phyloP scores from a whole-genome alignment of 1,140 invertebrate genomes.

The Drosophila suzukii region DNA sequence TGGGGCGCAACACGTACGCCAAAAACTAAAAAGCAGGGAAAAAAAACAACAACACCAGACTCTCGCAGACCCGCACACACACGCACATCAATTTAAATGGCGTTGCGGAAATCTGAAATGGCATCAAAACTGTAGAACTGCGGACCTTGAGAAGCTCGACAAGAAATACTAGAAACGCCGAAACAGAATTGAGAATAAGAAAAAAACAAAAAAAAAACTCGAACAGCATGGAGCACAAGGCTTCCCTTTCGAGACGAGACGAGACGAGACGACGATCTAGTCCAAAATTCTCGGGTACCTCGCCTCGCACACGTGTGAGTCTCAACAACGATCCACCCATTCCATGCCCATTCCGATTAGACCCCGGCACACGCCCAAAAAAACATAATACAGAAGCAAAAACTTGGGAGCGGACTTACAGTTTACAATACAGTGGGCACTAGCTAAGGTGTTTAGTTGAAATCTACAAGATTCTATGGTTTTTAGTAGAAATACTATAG shows the following conservation, averaged over 20 bases:
- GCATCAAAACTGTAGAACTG: slow-evolving; percentile 20
- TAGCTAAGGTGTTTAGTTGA: background rate
- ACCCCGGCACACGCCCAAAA: slow-evolving; percentile 39
- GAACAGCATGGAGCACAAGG: slow-evolving; percentile 31
- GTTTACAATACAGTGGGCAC: slow-evolving; percentile 29
- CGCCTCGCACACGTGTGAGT: slow-evolving; percentile 19
- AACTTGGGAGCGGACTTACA: slow-evolving; percentile 24
- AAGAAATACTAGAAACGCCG: slow-evolving; percentile 41
- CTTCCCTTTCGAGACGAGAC: slow-evolving; percentile 18
- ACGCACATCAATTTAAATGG: slow-evolving; percentile 54
- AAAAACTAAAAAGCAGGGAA: slow-evolving; percentile 39
- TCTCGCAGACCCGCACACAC: slow-evolving; percentile 1
- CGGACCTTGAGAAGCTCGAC: slow-evolving; percentile 58
- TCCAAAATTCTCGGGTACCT: slow-evolving; percentile 3
- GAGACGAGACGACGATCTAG: slow-evolving; percentile 7
- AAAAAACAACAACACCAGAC: slow-evolving; percentile 25
- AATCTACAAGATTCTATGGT: background rate
- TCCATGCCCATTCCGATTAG: slow-evolving; percentile 32
- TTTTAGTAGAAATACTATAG: too few species aligned
- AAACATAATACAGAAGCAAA: slow-evolving; percentile 22
- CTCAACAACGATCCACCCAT: slow-evolving; percentile 6
- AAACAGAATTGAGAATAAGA: slow-evolving; percentile 25
- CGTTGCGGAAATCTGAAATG: slow-evolving; percentile 74
- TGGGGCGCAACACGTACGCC: slow-evolving; percentile 74
- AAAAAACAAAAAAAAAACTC: slow-evolving; percentile 14